Base-by-base conservation (phyloP, 2,797 vertebrate genomes). In the Tapera naevia region DNA sequence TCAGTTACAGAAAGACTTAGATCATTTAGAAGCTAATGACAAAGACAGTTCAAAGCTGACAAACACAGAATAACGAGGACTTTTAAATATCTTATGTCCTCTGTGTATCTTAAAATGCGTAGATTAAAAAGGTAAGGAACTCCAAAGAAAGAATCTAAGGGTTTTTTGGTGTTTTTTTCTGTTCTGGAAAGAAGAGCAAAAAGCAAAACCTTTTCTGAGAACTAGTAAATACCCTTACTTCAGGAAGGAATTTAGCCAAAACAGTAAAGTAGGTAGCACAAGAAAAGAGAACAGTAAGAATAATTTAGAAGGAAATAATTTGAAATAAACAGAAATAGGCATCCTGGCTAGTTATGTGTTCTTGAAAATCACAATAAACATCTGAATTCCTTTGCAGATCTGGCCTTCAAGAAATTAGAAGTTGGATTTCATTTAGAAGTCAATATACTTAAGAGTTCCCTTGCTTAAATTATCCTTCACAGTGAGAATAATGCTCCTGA, bases 11-110 rank as follows among this genome's bases (percentile, higher is more conserved):
- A 84, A 87, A 93, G 89, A 88, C 74, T 92, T 86, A 81, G 54
- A 85, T 95, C 87, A 82, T 92, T 94, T 84, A 86, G 81, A 93
- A 91, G 75, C 69, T 95, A 95, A 94, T 89, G 46, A 60, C 51
- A 93, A 94, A 96, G 84, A 73, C 60, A 85, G 62, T 83, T 92
- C 70, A 94, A 89, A 87, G 88, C 83, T 91, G 83, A 93, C 57
- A 93, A 93, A 87, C 72, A 91, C 61, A 61, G 76, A 91, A 80
- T 86, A 91, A 94, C 56, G 72, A 96, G 65, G 56, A 80, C 50
- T 88, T 94, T 73, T 25, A 93, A 88, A 86, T 78, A 88, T 67
- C 71, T 93, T 73, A 70, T 70, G 80, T 79, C 71, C 43, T 83
- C 61, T 57, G 18, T 39, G 75, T 78, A 95, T 91, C 78, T 72